Evolutionary conservation across 1,140 invertebrate genomes (phyloP).

Genomic region (Conus betulinus): DNA sequence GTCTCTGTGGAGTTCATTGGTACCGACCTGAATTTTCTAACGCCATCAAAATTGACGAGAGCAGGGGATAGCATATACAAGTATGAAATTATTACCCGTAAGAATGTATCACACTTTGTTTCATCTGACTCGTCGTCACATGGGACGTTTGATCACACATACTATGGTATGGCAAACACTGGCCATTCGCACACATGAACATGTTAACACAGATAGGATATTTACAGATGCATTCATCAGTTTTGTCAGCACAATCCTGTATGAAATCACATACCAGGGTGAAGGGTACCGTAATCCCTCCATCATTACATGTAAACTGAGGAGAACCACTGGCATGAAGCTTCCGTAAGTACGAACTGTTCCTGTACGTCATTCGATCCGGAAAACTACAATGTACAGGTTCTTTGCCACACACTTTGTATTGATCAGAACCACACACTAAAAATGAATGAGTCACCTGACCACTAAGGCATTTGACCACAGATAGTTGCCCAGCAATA

Average conservation of each 20-base stretch:
- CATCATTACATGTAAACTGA: neutral
- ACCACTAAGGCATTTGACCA: neutral
- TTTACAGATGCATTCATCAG: neutral
- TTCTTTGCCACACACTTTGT: neutral
- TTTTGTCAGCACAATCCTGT: neutral
- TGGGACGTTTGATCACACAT: neutral
- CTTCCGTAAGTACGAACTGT: neutral
- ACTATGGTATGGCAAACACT: neutral
- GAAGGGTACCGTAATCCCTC: neutral
- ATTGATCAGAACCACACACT: neutral
- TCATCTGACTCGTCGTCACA: constrained; percentile 16
- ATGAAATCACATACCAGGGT: constrained; percentile 24
- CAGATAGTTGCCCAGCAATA: no score
- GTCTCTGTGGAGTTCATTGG: neutral
- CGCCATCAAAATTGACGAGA: neutral
- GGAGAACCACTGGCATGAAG: neutral
- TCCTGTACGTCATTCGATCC: neutral
- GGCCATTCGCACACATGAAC: constrained; percentile 13
- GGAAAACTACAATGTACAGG: neutral
- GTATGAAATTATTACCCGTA: no score
- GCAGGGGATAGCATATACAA: neutral
- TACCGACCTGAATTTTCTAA: neutral
- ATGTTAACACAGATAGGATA: neutral
- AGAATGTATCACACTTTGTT: neutral
- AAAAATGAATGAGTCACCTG: constrained; percentile 27